These are phyloP conservation scores for Rhagium mordax DNA, from an alignment of 2,888 invertebrate species.

Conservation along the genomic window DNA sequence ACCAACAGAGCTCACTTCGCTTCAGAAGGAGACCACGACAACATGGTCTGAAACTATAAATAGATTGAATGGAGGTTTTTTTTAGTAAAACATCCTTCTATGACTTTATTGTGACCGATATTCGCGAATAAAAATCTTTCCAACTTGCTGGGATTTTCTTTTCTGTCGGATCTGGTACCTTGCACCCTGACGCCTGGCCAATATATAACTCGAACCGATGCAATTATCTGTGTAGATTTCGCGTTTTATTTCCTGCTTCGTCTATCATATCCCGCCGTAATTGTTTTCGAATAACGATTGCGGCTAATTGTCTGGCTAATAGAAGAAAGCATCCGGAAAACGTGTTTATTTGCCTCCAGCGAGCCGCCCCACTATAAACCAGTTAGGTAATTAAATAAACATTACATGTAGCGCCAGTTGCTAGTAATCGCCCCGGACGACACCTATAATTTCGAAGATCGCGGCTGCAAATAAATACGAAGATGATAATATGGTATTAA, in stretches of 20 bases:
- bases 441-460: constrained; percentile 5
- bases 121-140: too few relatives aligned
- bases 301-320: constrained; percentile 16
- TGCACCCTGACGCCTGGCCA: too few relatives aligned
- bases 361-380: constrained; percentile 1
- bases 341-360: constrained; percentile 7
- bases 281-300: not conserved
- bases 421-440: constrained; percentile 17
- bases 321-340: constrained; percentile 10
- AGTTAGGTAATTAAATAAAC: constrained; percentile 27
- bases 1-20: too few relatives aligned
- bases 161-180: too few relatives aligned
- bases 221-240: too few relatives aligned
- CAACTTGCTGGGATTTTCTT: too few relatives aligned
- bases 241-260: not conserved
- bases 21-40: too few relatives aligned
- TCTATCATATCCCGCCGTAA: not conserved
- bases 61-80: too few relatives aligned
- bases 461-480: constrained; percentile 7
- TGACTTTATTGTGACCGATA: too few relatives aligned
- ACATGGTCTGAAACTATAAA: too few relatives aligned
- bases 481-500: not conserved
- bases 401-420: constrained; percentile 30
- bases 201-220: too few relatives aligned
- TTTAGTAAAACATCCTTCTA: too few relatives aligned